Conservation (phyloP, 1,140 invertebrate species). For the Listronotus bonariensis region DNA sequence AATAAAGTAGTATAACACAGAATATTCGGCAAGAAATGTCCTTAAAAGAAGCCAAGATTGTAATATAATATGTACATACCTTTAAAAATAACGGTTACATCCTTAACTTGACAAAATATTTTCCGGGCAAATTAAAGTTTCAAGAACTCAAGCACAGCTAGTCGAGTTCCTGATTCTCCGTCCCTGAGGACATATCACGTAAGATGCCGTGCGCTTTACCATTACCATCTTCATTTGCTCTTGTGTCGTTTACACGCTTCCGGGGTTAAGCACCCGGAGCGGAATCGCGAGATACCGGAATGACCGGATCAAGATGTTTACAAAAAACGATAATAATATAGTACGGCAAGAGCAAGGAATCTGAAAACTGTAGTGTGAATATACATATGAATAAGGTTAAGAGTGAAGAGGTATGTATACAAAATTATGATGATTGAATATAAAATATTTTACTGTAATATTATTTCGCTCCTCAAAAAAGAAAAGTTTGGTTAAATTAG, state of each 20-base stretch:
- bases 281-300: conserved; percentile 6
- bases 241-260: conserved; percentile 12
- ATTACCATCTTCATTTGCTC: conserved; percentile 15
- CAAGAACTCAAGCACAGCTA: not conserved
- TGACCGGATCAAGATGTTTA: not conserved
- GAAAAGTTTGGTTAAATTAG: too few relatives aligned
- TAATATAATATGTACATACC: too few relatives aligned
- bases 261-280: conserved; percentile 24
- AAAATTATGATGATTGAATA: too few relatives aligned
- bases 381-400: too few relatives aligned
- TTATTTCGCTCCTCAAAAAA: too few relatives aligned
- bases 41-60: too few relatives aligned
- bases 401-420: too few relatives aligned
- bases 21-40: too few relatives aligned
- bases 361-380: too few relatives aligned
- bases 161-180: not conserved
- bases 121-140: conserved; percentile 6
- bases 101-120: not conserved
- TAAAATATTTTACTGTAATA: too few relatives aligned
- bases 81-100: not conserved
- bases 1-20: too few relatives aligned
- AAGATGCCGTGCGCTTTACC: conserved; percentile 19
- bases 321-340: conserved; percentile 5
- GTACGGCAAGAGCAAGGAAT: not conserved
- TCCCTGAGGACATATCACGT: conserved; percentile 19